These are phyloP conservation scores for Halichoeres trimaculatus DNA, from an alignment of 2,113 vertebrate genomes.

Conservation along the genomic window DNA sequence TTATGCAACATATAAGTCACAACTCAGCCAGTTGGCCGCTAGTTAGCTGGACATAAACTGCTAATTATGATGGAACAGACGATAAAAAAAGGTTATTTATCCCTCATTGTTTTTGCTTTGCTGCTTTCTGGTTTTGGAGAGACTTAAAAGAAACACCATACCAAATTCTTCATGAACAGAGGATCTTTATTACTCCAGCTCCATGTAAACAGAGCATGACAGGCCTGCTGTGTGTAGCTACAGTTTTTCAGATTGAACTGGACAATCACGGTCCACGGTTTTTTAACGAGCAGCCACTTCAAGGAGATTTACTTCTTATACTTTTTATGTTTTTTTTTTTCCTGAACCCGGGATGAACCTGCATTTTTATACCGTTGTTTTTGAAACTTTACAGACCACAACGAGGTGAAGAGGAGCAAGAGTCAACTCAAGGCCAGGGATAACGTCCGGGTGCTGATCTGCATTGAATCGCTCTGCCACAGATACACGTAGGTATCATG, in stretches of 20 bases:
- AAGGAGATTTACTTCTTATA: neutral
- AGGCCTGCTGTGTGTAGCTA: neutral
- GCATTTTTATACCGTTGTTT: constrained; percentile 9
- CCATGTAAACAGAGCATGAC: neutral
- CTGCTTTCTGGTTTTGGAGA: neutral
- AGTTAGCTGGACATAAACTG: neutral
- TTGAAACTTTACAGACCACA: constrained; percentile 85
- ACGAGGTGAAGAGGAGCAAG: constrained; percentile 88
- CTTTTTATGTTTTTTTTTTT: neutral
- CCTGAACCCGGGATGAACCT: neutral
- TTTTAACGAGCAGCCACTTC: neutral
- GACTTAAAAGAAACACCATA: neutral
- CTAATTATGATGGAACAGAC: neutral
- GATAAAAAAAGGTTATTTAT: neutral
- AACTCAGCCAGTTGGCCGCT: neutral
- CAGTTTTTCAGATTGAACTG: neutral
- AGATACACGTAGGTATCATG: constrained; percentile 87
- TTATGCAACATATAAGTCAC: too few relatives aligned
- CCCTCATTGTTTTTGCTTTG: neutral
- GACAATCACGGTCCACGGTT: neutral
- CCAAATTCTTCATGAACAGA: neutral
- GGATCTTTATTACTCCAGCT: neutral
- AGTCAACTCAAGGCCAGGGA: constrained; percentile 88
- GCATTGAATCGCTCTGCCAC: constrained; percentile 95
- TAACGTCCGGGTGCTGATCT: constrained; percentile 90